These are phyloP conservation scores for Oostethus manadensis DNA, from an alignment of 2,113 vertebrate genomes.

Conservation along the genomic window DNA sequence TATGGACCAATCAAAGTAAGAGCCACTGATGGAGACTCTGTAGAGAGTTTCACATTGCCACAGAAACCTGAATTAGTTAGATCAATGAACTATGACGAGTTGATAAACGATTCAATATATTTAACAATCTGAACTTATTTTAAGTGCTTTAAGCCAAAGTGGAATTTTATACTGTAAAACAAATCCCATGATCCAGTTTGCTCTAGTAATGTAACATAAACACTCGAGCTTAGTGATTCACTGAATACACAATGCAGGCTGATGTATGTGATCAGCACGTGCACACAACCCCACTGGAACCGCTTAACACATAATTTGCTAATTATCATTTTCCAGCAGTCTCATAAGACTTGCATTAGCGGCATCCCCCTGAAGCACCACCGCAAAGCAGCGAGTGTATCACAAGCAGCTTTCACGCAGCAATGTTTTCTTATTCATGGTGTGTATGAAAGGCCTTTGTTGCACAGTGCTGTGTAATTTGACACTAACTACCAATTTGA, in stretches of 20 bases:
- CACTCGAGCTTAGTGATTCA: background rate
- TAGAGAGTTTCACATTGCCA: too few relatives aligned
- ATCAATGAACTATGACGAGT: too few relatives aligned
- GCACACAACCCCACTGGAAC: constrained; percentile 28
- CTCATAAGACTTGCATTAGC: constrained; percentile 22
- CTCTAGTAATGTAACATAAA: background rate
- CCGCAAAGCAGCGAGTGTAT: constrained; percentile 17
- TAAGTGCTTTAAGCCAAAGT: too few relatives aligned
- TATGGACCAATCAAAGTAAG: background rate
- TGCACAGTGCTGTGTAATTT: background rate
- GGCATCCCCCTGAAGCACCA: constrained; percentile 7
- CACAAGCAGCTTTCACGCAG: constrained; percentile 10
- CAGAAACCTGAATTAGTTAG: too few relatives aligned
- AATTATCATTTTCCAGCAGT: constrained; percentile 26
- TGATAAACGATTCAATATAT: too few relatives aligned
- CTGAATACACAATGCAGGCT: constrained; percentile 3
- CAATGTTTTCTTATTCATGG: background rate
- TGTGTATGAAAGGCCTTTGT: background rate
- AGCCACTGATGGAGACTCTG: background rate
- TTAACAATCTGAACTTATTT: background rate
- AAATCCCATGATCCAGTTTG: background rate
- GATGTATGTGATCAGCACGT: constrained; percentile 10
- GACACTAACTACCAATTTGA: background rate
- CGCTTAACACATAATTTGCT: constrained; percentile 34
- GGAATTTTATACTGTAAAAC: background rate